A percentile compares a stretch with the other conserved stretches of the same genome.
Conservation (phyloP, 2,888 invertebrate species). For the Creontiades dilutus region DNA sequence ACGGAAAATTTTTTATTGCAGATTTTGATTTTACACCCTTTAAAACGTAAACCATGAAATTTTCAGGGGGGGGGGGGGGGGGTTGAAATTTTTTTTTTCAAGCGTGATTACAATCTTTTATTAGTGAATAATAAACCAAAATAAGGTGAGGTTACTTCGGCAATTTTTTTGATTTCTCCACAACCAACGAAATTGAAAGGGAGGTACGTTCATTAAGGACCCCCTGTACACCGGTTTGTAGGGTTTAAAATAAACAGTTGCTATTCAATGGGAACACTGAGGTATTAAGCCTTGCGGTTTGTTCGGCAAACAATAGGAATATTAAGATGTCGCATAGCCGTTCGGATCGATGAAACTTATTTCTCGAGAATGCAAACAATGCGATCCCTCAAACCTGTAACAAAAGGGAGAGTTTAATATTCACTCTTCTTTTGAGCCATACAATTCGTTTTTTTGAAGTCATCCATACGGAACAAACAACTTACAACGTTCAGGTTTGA, state of each 20-base stretch:
- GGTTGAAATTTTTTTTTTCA: no score
- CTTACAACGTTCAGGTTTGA: neutral
- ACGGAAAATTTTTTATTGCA: no score
- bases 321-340: neutral
- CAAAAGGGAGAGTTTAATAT: constrained; percentile 5
- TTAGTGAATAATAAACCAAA: no score
- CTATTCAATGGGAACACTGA: neutral
- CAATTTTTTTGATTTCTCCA: no score
- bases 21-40: no score
- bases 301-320: neutral
- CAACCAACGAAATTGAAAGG: no score
- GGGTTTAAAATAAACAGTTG: neutral
- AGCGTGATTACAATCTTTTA: no score
- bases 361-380: constrained; percentile 22
- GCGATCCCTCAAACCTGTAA: neutral
- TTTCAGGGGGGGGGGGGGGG: no score
- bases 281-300: neutral
- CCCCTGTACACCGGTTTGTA: neutral
- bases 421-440: neutral
- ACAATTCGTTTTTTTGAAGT: neutral
- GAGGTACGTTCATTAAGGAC: no score
- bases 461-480: constrained; percentile 10
- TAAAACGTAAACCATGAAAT: no score
- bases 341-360: constrained; percentile 2
- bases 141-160: no score